phyloP scores from a whole-genome alignment of 2,888 invertebrate species.

The Anagyrus pseudococci region DNA sequence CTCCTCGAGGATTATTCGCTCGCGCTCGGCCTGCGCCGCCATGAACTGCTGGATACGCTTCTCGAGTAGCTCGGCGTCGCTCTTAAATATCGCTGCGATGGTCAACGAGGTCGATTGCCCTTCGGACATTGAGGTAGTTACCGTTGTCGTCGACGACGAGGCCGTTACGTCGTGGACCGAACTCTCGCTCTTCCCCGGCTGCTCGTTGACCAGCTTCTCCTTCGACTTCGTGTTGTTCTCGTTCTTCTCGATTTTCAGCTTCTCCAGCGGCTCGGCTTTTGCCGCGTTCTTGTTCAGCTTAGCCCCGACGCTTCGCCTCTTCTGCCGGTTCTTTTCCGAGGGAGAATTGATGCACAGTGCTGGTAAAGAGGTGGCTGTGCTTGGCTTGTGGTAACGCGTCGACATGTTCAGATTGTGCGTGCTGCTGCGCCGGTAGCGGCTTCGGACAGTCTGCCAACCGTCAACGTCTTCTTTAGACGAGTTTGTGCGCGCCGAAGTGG shows the following conservation, averaged over 20 bases:
- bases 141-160: too few relatives aligned
- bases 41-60: slow-evolving; percentile 60
- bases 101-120: slow-evolving; percentile 53
- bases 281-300: slow-evolving; percentile 48
- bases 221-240: slow-evolving; percentile 50
- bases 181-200: too few relatives aligned
- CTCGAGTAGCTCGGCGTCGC: slow-evolving; percentile 58
- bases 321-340: slow-evolving; percentile 43
- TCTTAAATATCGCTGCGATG: slow-evolving; percentile 59
- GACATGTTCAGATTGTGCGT: slow-evolving; percentile 68
- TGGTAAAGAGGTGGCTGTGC: slow-evolving; percentile 82
- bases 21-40: slow-evolving; percentile 60
- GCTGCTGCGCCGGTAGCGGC: slow-evolving; percentile 72
- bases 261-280: slow-evolving; percentile 49
- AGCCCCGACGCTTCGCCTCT: slow-evolving; percentile 44
- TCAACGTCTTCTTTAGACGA: slow-evolving; percentile 62
- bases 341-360: slow-evolving; percentile 65
- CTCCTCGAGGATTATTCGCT: slow-evolving; percentile 59
- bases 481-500: neutral
- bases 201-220: slow-evolving; percentile 54
- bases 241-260: slow-evolving; percentile 47
- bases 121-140: too few relatives aligned
- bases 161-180: too few relatives aligned
- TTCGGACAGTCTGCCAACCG: slow-evolving; percentile 91
- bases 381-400: slow-evolving; percentile 81